Evolutionary conservation across 2,797 vertebrate species (phyloP), one percentile per base, ranked within the genome.

Genomic region (Acipenser ruthenus): DNA sequence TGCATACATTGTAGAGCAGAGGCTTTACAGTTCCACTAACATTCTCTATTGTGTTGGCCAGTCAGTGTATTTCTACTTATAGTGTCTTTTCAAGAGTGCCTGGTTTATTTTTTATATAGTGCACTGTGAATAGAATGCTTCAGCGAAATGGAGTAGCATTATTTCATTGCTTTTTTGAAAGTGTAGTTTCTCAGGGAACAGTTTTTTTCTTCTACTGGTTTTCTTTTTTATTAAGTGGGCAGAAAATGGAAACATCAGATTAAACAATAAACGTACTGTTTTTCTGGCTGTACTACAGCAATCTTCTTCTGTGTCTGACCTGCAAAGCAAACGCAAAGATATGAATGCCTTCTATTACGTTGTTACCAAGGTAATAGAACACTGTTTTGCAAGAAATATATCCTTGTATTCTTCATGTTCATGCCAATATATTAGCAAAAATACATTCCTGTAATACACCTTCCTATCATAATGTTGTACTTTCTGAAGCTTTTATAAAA

Each of bases 281-380:
- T 95, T 80, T 98, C 94, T 12, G 94, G 94, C 64, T 98, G 95
- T 10, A 98, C 93, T 49, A 96, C 92, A 0, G 94, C 95, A n/a
- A 98, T 90, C 79, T 94, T 93, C 81, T 90, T 95, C 81, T 94
- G 94, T 80, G 91, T 93, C 77, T 87, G 87, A 73, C 89, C 96
- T 99, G 83, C 58, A 81, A 80, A 74, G 80, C 59, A 65, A 68
- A 74, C 64, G 50, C 55, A 66, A 37, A 62, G 68, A 63, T 3
- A 50, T 37, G 37, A 37, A 37, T 37, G 37, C 37, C 37, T 4
- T 4, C 37, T 37, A 37, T 37, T 37, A 37, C 37, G 37, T 37
- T 37, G 37, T 37, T 37, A 37, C 37, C 37, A 37, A 37, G 37
- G 37, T 37, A 37, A 5, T 37, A 37, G 37, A 37, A 37, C 5